Conservation (phyloP, 2,113 vertebrate genomes). For the Mobula hypostoma region DNA sequence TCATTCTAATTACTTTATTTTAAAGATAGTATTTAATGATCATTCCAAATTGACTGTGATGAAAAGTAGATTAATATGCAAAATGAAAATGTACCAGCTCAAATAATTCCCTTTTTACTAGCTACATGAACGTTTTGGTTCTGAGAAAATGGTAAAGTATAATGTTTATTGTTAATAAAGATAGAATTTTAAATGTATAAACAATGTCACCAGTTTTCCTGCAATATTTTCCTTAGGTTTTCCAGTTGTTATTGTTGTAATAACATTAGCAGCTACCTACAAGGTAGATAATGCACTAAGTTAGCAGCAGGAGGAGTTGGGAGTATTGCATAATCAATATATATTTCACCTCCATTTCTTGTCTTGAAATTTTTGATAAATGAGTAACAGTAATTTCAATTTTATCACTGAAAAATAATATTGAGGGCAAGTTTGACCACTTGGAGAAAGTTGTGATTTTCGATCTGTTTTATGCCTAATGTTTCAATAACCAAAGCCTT, state of each 20-base stretch:
- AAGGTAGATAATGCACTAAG: constrained; percentile 42
- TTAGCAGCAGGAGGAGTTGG: constrained; percentile 56
- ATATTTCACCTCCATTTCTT: neutral
- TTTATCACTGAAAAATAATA: too few relatives aligned
- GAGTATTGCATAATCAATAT: constrained; percentile 37
- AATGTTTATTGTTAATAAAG: neutral
- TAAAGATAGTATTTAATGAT: too few relatives aligned
- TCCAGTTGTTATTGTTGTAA: constrained; percentile 46
- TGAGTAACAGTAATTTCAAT: neutral
- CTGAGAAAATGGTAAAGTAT: neutral
- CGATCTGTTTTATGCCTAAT: neutral
- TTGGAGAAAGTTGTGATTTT: neutral
- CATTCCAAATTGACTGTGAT: too few relatives aligned
- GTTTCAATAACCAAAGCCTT: too few relatives aligned
- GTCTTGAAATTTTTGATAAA: neutral
- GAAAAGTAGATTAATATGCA: neutral
- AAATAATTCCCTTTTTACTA: neutral
- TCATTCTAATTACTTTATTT: too few relatives aligned
- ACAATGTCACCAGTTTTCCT: neutral
- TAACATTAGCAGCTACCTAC: constrained; percentile 47
- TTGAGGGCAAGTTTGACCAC: neutral
- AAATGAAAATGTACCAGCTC: neutral
- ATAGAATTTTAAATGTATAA: neutral
- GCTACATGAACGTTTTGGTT: too few relatives aligned
- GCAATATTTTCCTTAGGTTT: constrained; percentile 42